These are phyloP conservation scores for Acrobasis repandana DNA, from an alignment of 2,888 invertebrate genomes.

Conservation along the genomic window DNA sequence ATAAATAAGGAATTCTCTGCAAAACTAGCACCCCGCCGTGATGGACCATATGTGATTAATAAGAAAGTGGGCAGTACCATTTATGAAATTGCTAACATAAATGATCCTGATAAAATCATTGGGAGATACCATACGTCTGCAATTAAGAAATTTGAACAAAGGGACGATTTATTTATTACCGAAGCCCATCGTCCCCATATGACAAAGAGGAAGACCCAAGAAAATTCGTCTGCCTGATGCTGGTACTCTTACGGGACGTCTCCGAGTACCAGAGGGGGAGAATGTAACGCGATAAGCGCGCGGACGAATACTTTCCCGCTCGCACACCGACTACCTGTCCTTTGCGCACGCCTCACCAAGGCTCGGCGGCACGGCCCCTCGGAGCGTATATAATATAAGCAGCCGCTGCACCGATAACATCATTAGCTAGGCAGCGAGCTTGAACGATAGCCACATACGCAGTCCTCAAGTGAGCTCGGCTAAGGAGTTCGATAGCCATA, in stretches of 20 bases:
- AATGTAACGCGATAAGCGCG: too few relatives aligned
- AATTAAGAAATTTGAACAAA: background rate
- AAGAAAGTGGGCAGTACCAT: background rate
- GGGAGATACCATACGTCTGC: background rate
- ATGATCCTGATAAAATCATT: background rate
- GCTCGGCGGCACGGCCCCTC: too few relatives aligned
- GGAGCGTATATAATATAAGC: too few relatives aligned
- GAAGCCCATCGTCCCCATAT: background rate
- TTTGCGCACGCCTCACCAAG: too few relatives aligned
- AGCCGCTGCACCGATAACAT: too few relatives aligned
- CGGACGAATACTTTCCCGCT: too few relatives aligned
- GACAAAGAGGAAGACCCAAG: constrained; percentile 1
- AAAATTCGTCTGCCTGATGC: background rate
- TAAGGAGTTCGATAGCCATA: too few relatives aligned
- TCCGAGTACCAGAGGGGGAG: constrained; percentile 4
- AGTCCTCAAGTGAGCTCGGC: too few relatives aligned
- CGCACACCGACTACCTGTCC: too few relatives aligned
- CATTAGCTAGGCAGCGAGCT: too few relatives aligned
- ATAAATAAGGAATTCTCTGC: background rate
- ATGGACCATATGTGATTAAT: background rate
- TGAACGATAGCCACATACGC: too few relatives aligned
- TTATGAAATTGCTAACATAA: background rate
- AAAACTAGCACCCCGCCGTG: background rate
- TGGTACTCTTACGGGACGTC: background rate
- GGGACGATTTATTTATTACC: background rate